Conservation (phyloP, 23 tunicate species). For the Botrylloides violaceus region DNA sequence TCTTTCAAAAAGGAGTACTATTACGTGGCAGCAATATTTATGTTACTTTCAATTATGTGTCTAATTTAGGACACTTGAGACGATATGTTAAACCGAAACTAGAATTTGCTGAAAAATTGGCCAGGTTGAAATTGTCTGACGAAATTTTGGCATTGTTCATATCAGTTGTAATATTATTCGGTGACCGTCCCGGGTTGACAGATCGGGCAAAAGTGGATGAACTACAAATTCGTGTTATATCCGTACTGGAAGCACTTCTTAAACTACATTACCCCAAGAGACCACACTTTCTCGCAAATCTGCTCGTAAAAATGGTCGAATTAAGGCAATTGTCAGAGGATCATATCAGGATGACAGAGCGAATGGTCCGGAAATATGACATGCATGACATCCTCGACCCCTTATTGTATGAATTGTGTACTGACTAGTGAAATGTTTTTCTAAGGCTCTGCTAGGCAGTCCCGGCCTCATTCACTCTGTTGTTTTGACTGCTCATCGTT, state of each 20-base stretch:
- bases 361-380: too few species aligned
- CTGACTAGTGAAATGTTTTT: too few species aligned
- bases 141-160: background rate
- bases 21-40: constrained; percentile 37
- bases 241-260: constrained; percentile 48
- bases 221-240: constrained; percentile 43
- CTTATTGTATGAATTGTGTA: too few species aligned
- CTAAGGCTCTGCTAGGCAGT: too few species aligned
- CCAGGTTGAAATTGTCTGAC: background rate
- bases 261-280: constrained; percentile 50
- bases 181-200: constrained; percentile 63
- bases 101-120: background rate
- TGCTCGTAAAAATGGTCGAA: background rate
- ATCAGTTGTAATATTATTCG: background rate
- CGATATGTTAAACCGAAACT: background rate
- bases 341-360: background rate
- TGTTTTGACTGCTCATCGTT: too few species aligned
- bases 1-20: constrained; percentile 44
- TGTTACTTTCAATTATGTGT: constrained; percentile 41
- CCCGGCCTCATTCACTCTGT: too few species aligned
- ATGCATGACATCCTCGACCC: too few species aligned
- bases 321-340: background rate
- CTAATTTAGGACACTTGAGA: constrained; percentile 15
- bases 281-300: background rate
- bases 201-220: constrained; percentile 44